Percentiles rank a stretch among this genome's conserved stretches.
Conservation (phyloP, 2,113 vertebrate genomes). For the Manacus vitellinus region DNA sequence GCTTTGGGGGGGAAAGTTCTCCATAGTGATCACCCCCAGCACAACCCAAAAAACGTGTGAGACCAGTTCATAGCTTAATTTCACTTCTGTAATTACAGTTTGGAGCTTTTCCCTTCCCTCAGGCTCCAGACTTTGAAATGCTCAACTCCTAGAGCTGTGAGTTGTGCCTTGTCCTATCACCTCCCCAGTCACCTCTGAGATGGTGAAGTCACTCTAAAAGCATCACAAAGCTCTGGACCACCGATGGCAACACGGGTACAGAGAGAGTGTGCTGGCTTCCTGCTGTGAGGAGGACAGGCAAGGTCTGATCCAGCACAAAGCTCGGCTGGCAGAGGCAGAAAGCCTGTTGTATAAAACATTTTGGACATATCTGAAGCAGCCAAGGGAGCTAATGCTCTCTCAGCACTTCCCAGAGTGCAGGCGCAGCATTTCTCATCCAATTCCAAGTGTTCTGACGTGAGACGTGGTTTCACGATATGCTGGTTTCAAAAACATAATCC, state of each 20-base stretch:
- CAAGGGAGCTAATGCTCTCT: slow-evolving; percentile 9
- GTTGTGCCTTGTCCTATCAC: not conserved
- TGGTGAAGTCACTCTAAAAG: not conserved
- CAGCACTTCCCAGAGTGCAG: slow-evolving; percentile 30
- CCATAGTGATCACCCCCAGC: not conserved
- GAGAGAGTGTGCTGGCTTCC: not conserved
- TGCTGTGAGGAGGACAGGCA: not conserved
- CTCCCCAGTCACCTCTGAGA: not conserved
- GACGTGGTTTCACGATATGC: not conserved
- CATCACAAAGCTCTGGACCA: not conserved
- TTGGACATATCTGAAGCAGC: not conserved
- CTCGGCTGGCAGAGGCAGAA: not conserved
- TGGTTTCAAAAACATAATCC: slow-evolving; percentile 8
- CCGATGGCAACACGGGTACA: fast-evolving
- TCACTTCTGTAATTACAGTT: not conserved
- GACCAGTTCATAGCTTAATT: not conserved
- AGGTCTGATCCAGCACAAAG: not conserved
- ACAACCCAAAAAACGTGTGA: fast-evolving
- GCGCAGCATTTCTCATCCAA: not conserved
- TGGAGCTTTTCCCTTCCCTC: not conserved
- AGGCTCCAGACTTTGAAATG: not conserved
- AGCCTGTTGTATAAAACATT: not conserved
- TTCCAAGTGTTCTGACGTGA: not conserved
- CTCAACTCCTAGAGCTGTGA: not conserved
- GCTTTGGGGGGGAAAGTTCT: not conserved